Conservation (phyloP, 2,797 vertebrate genomes). For the Poecile montanus region DNA sequence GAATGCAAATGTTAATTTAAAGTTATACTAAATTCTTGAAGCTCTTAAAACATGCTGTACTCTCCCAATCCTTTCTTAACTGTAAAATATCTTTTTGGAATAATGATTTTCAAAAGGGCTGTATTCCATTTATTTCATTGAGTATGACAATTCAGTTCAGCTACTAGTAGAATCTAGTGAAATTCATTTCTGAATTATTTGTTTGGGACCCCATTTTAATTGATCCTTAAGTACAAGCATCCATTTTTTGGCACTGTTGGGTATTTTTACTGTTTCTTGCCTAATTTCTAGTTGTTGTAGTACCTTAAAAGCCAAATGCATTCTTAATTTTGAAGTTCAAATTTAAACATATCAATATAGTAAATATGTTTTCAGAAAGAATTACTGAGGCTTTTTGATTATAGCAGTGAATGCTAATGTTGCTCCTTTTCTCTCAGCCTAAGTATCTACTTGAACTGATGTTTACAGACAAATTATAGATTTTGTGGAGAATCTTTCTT, state of each 20-base stretch:
- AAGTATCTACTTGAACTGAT: background rate
- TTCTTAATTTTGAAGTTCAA: background rate
- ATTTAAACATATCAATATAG: background rate
- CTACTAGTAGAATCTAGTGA: background rate
- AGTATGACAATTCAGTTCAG: background rate
- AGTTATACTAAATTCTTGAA: background rate
- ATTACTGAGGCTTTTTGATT: background rate
- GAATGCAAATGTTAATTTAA: background rate
- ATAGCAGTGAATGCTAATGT: background rate
- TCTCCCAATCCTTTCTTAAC: background rate
- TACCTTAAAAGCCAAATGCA: background rate
- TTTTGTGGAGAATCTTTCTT: background rate
- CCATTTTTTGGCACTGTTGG: background rate
- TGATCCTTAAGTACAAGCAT: background rate
- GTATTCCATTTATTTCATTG: background rate
- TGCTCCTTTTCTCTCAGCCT: background rate
- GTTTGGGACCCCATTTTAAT: background rate
- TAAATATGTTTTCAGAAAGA: background rate
- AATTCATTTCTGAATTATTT: background rate
- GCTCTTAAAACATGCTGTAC: background rate
- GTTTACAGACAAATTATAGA: background rate
- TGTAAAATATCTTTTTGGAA: background rate
- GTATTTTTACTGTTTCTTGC: background rate
- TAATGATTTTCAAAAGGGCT: background rate
- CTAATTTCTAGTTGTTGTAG: background rate